Evolutionary conservation across 2,113 vertebrate species (phyloP).

Genomic region (Podarcis cretensis): DNA sequence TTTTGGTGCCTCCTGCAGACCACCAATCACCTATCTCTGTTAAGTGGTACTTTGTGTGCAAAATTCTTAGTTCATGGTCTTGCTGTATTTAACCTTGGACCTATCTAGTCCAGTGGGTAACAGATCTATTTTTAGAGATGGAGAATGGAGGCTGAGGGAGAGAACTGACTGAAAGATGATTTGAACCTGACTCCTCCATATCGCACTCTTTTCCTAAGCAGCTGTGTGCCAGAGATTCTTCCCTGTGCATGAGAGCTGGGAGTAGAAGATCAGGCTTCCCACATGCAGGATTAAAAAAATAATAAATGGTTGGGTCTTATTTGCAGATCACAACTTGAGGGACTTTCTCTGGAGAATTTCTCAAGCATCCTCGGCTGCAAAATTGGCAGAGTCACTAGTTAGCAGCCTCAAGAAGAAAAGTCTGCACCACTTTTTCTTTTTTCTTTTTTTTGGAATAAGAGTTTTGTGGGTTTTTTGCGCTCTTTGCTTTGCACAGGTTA

Average conservation of each 20-base stretch:
- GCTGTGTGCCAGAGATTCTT: not conserved
- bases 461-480: too few relatives aligned
- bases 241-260: not conserved
- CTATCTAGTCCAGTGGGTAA: too few relatives aligned
- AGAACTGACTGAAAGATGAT: not conserved
- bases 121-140: not conserved
- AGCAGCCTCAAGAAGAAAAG: not conserved
- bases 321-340: too few relatives aligned
- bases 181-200: not conserved
- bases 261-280: not conserved
- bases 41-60: too few relatives aligned
- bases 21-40: not conserved
- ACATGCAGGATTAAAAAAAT: not conserved
- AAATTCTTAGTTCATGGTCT: not conserved
- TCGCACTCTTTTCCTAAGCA: not conserved
- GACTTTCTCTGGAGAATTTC: too few relatives aligned
- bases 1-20: too few relatives aligned
- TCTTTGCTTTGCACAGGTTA: too few relatives aligned
- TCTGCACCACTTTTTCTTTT: too few relatives aligned
- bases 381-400: not conserved
- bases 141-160: not conserved
- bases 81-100: not conserved
- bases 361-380: not conserved
- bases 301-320: not conserved
- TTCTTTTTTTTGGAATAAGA: too few relatives aligned